A percentile compares a stretch with the other conserved stretches of the same genome.
Evolutionary conservation across 2,888 invertebrate genomes (phyloP).

Genomic region (Epistrophella euchroma): DNA sequence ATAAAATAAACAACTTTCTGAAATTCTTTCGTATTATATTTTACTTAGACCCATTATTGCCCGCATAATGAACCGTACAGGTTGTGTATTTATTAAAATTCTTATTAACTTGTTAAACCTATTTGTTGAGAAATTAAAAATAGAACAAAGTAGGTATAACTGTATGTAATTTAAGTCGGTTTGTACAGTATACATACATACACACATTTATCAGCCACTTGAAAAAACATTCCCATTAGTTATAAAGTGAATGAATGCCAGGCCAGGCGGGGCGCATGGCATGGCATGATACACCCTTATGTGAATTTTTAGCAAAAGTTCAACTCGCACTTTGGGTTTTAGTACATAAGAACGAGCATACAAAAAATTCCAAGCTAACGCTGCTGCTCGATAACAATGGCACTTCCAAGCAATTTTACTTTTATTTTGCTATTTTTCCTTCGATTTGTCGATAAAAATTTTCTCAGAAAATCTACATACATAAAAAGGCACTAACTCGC

Average conservation of each 20-base stretch:
- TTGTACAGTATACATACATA: background rate
- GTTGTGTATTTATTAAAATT: conserved; percentile 5
- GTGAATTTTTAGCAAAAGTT: conserved; percentile 49
- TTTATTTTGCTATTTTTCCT: conserved; percentile 46
- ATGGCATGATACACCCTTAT: conserved; percentile 1
- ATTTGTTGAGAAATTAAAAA: conserved; percentile 19
- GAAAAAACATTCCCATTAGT: conserved; percentile 18
- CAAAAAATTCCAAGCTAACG: conserved; percentile 2
- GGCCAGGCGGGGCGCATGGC: background rate
- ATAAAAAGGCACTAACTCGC: background rate
- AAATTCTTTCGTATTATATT: conserved; percentile 33
- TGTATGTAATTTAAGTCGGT: conserved; percentile 1
- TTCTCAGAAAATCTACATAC: conserved; percentile 45
- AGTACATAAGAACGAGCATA: background rate
- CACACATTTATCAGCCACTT: background rate
- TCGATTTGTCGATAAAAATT: conserved; percentile 60
- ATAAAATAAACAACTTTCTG: conserved; percentile 63
- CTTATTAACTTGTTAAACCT: conserved; percentile 6
- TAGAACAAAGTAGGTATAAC: conserved; percentile 1
- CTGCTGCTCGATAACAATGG: conserved; percentile 37
- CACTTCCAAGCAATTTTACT: conserved; percentile 38
- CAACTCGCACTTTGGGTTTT: conserved; percentile 39
- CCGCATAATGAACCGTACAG: conserved; percentile 57
- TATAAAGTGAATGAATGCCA: background rate
- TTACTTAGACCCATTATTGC: conserved; percentile 40